Percentiles rank a stretch among this genome's conserved stretches.
These are phyloP conservation scores for Cephus sareptanus DNA, from an alignment of 2,888 invertebrate genomes.

Conservation along the genomic window DNA sequence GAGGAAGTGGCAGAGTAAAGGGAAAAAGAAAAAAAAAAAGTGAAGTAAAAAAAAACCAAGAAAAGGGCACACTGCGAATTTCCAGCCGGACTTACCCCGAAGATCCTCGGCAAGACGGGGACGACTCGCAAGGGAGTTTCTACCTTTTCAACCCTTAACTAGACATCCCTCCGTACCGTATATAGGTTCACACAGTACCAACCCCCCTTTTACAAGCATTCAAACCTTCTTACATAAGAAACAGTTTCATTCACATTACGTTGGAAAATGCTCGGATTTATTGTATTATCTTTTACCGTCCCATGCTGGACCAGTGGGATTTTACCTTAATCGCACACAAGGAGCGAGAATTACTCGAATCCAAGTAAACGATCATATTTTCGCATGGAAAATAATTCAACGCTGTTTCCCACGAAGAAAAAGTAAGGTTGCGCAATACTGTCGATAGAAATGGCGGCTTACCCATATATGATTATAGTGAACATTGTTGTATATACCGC, in stretches of 20 bases:
- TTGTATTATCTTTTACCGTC: neutral
- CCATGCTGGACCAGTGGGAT: neutral
- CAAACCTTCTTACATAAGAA: neutral
- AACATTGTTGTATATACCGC: neutral
- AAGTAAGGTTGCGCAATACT: neutral
- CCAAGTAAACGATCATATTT: neutral
- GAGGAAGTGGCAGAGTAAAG: conserved; percentile 20
- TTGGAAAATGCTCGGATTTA: neutral
- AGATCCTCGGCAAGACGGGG: conserved; percentile 26
- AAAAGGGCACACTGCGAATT: conserved; percentile 49
- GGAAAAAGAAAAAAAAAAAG: conserved; percentile 24
- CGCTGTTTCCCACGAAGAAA: neutral
- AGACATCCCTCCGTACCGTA: conserved; percentile 9
- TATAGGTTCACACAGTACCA: neutral
- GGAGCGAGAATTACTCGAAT: neutral
- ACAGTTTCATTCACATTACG: neutral
- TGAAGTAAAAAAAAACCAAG: conserved; percentile 23
- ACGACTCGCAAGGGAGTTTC: conserved; percentile 53
- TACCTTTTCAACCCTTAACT: conserved; percentile 37
- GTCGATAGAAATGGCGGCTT: neutral
- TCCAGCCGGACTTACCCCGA: conserved; percentile 25
- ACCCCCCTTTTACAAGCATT: neutral
- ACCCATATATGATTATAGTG: neutral
- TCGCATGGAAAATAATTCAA: neutral
- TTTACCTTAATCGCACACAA: neutral